phyloP scores from a whole-genome alignment of 1,140 invertebrate species.

The Zaprionus kolodkinae region DNA sequence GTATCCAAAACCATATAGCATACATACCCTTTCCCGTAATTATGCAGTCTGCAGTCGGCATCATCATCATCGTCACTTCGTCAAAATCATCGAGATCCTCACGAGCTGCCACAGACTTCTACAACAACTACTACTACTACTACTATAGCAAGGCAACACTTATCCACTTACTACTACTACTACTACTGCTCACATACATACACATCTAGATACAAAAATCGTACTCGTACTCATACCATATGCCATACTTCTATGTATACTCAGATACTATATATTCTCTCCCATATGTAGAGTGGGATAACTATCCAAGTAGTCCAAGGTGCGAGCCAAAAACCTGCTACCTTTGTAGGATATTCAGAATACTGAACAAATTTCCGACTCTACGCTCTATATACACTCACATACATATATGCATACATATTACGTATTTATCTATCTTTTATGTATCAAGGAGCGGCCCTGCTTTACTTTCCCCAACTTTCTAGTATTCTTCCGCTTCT shows the following conservation, averaged over 20 bases:
- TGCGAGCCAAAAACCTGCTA: neutral
- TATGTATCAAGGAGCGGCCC: slow-evolving; percentile 36
- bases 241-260: slow-evolving; percentile 55
- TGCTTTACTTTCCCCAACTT: slow-evolving; percentile 28
- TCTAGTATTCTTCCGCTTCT: slow-evolving; percentile 47
- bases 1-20: slow-evolving; percentile 12
- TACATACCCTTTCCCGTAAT: neutral
- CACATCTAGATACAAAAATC: slow-evolving; percentile 41
- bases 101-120: neutral
- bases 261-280: slow-evolving; percentile 29
- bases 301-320: neutral
- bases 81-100: slow-evolving; percentile 23
- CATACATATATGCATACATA: slow-evolving; percentile 15
- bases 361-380: slow-evolving; percentile 9
- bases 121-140: slow-evolving; percentile 24
- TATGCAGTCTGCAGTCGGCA: slow-evolving; percentile 4
- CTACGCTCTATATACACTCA: slow-evolving; percentile 26
- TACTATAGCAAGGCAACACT: slow-evolving; percentile 33
- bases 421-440: slow-evolving; percentile 46
- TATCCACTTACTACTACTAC: slow-evolving; percentile 39
- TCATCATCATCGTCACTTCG: slow-evolving; percentile 31
- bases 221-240: slow-evolving; percentile 58
- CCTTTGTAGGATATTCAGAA: neutral
- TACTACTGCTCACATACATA: slow-evolving; percentile 54
- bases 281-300: slow-evolving; percentile 23